Evolutionary conservation across 2,113 vertebrate genomes (phyloP), one percentile per base, ranked within the genome.

Genomic region (Megaceryle maxima): DNA sequence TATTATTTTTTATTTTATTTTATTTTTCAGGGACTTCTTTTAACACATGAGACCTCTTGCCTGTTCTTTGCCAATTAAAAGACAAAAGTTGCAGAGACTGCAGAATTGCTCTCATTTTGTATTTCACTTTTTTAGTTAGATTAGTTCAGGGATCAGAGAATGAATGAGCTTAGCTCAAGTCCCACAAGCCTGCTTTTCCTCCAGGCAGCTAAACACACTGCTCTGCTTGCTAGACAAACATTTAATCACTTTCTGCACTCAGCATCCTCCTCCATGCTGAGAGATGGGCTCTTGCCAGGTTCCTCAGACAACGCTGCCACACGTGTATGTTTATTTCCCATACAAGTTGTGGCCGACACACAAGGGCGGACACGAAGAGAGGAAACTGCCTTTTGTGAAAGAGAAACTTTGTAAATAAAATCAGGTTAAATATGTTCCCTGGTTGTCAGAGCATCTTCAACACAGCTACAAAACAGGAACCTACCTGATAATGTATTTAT

Each of bases 71-170:
- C 73, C 63, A 95, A 83, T 95, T 91, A 92, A 92, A 56, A 73
- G 80, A 21, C 41, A 57, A 53, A 53, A 87, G 53, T 44, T 91
- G 87, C 83, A 92, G 80, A 80, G 68, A 16, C 57, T 92, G 88
- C 91, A 89, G 81, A 89, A 73, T 55, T 82, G 72, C 77, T 92
- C 74, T 91, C 41, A 64, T 89, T 93, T 75, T 35, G 50, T 73
- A 48, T 73, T 92, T 95, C 16, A 13, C 87, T 86, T 82, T 84
- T 92, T 53, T 76, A 64, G 69, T 79, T 90, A 92, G 91, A 95
- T 96, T 87, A 95, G 91, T 76, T 84, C 66, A 83, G 91, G 95
- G 83, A 96, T 96, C 90, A 96, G 83, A 89, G 95, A 94, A 95
- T 91, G 95, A 95, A 95, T 76, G 93, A 94, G 91, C 81, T 95